Conservation (phyloP, 1,140 invertebrate genomes). For the Subanguina moxae region DNA sequence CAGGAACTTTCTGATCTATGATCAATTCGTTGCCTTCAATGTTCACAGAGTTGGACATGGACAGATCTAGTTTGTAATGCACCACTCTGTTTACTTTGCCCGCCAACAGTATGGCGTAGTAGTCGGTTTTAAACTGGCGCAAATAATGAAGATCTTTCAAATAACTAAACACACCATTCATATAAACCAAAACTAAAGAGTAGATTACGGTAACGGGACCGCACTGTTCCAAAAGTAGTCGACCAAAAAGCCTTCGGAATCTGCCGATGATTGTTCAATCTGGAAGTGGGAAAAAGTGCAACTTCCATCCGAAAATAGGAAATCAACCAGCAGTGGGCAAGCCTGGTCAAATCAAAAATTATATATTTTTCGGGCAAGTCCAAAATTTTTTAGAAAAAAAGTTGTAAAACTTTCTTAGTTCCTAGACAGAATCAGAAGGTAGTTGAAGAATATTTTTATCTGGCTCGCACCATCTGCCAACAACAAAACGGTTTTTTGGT, state of each 20-base stretch:
- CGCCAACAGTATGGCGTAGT: slow-evolving; percentile 38
- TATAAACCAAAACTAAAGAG: too few relatives aligned
- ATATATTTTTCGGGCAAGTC: not conserved
- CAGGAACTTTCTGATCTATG: slow-evolving; percentile 30
- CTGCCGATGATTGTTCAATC: slow-evolving; percentile 11
- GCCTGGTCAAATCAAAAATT: slow-evolving; percentile 7
- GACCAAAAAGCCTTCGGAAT: slow-evolving; percentile 14
- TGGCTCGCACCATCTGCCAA: too few relatives aligned
- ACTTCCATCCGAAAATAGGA: slow-evolving; percentile 31
- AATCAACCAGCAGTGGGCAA: slow-evolving; percentile 34
- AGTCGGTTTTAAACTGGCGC: slow-evolving; percentile 43
- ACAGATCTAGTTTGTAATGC: slow-evolving; percentile 41
- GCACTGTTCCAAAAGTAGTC: slow-evolving; percentile 45
- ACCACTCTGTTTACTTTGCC: slow-evolving; percentile 24
- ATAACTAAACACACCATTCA: not conserved
- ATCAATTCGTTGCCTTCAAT: slow-evolving; percentile 39
- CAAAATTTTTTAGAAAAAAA: too few relatives aligned
- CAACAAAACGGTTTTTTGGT: too few relatives aligned
- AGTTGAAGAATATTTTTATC: too few relatives aligned
- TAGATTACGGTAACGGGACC: slow-evolving; percentile 18
- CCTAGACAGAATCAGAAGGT: too few relatives aligned
- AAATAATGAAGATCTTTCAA: slow-evolving; percentile 35
- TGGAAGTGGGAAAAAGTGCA: slow-evolving; percentile 30
- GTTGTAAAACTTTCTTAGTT: too few relatives aligned
- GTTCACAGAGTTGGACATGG: slow-evolving; percentile 43